Conservation (phyloP, 1,140 invertebrate genomes). For the Thalassaphorura encarpata region DNA sequence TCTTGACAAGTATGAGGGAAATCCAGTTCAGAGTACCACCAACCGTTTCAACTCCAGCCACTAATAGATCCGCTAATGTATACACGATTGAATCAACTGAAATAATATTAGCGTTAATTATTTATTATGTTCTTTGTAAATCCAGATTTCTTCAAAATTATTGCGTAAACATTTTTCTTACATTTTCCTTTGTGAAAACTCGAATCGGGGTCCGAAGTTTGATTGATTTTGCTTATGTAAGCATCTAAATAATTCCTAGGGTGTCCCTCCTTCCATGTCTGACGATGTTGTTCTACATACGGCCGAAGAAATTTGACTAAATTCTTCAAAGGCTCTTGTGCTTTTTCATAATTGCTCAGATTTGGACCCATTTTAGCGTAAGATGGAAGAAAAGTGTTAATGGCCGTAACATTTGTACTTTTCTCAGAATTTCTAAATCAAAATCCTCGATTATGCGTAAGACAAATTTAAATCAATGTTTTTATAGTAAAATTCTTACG, state of each 20-base stretch:
- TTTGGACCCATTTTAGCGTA: background rate
- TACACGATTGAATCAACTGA: background rate
- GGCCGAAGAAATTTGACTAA: background rate
- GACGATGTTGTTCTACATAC: background rate
- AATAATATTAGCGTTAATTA: no score
- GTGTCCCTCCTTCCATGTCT: background rate
- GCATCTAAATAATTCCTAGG: constrained; percentile 12
- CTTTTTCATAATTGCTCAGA: background rate
- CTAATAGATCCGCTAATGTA: background rate
- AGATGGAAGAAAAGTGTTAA: background rate
- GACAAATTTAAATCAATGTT: background rate
- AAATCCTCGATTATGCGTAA: no score
- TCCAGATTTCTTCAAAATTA: no score
- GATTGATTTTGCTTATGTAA: constrained; percentile 12
- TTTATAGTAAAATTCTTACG: background rate
- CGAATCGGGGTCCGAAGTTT: constrained; percentile 6
- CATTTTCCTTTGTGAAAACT: background rate
- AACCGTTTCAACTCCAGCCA: constrained; percentile 48
- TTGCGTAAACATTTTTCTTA: no score
- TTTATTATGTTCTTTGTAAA: no score
- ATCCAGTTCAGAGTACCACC: background rate
- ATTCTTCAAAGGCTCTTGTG: background rate
- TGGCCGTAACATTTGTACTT: background rate
- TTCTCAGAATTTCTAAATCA: background rate
- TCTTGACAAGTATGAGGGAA: background rate